A percentile compares a stretch with the other conserved stretches of the same genome.
These are phyloP conservation scores for Atethmia centrago DNA, from an alignment of 2,888 invertebrate genomes.

Conservation along the genomic window DNA sequence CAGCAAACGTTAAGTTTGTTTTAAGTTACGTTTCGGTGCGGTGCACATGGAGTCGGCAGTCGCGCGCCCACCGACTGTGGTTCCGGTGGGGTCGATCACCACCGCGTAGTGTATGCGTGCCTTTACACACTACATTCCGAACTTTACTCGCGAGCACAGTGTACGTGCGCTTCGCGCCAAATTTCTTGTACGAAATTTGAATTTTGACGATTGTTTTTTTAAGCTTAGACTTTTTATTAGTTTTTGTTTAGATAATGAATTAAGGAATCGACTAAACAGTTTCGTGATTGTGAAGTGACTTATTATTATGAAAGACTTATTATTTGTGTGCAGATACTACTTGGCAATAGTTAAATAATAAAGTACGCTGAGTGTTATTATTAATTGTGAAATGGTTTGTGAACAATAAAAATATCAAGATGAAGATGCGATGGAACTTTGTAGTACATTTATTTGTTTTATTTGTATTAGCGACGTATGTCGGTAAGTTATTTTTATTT, in stretches of 20 bases:
- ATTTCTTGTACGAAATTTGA: slow-evolving; percentile 66
- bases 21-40: slow-evolving; percentile 86
- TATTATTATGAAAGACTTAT: slow-evolving; percentile 41
- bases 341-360: slow-evolving; percentile 41
- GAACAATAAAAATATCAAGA: slow-evolving; percentile 75
- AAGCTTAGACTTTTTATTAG: slow-evolving; percentile 24
- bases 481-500: slow-evolving; percentile 78
- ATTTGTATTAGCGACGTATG: slow-evolving; percentile 71
- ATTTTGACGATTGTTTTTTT: slow-evolving; percentile 64
- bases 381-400: slow-evolving; percentile 73
- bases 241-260: slow-evolving; percentile 27
- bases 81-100: slow-evolving; percentile 91
- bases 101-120: slow-evolving; percentile 79
- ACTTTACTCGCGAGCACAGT: slow-evolving; percentile 76
- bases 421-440: slow-evolving; percentile 80
- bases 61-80: slow-evolving; percentile 89
- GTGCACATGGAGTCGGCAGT: slow-evolving; percentile 88
- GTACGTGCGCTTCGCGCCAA: slow-evolving; percentile 81
- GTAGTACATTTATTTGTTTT: slow-evolving; percentile 79
- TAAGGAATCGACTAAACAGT: slow-evolving; percentile 17
- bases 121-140: slow-evolving; percentile 81
- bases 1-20: slow-evolving; percentile 70
- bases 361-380: slow-evolving; percentile 52
- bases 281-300: slow-evolving; percentile 58
- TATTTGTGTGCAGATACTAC: slow-evolving; percentile 41